Percentiles rank a stretch among this genome's conserved stretches.
Evolutionary conservation across 2,797 vertebrate species (phyloP).

Genomic region (Eutrigla gurnardus): DNA sequence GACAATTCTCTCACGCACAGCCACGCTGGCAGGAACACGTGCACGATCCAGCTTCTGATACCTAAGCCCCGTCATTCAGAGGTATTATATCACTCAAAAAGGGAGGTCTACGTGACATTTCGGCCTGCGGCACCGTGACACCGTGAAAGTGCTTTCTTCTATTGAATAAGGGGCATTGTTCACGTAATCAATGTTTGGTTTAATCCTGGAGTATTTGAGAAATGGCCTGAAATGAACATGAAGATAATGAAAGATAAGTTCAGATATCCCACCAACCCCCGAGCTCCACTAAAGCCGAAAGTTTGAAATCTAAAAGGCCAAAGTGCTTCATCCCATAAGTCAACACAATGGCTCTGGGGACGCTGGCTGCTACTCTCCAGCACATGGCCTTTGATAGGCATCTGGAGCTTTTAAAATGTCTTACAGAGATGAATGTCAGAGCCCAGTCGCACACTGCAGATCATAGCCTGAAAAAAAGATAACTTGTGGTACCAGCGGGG

Average conservation of each 20-base stretch:
- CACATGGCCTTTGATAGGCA: slow-evolving; percentile 75
- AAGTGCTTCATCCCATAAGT: slow-evolving; percentile 61
- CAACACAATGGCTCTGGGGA: slow-evolving; percentile 68
- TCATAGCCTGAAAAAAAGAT: slow-evolving; percentile 48
- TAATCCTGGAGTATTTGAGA: slow-evolving; percentile 30
- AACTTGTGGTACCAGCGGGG: slow-evolving; percentile 39
- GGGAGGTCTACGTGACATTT: slow-evolving; percentile 6
- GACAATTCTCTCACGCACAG: slow-evolving; percentile 44
- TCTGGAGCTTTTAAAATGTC: slow-evolving; percentile 75
- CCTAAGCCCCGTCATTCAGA: slow-evolving; percentile 28
- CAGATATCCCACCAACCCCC: slow-evolving; percentile 29
- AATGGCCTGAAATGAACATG: slow-evolving; percentile 10
- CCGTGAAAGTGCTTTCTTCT: background rate
- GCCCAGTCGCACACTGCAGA: slow-evolving; percentile 42
- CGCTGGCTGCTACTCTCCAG: slow-evolving; percentile 53
- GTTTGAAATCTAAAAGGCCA: slow-evolving; percentile 68
- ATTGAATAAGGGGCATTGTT: slow-evolving; percentile 22
- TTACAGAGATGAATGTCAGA: slow-evolving; percentile 51
- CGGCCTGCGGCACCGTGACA: background rate
- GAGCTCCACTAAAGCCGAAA: slow-evolving; percentile 29
- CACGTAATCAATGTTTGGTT: slow-evolving; percentile 25
- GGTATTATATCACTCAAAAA: slow-evolving; percentile 8
- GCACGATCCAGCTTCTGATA: slow-evolving; percentile 19
- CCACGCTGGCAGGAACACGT: slow-evolving; percentile 41
- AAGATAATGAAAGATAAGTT: slow-evolving; percentile 48